Evolutionary conservation across 2,113 vertebrate species (phyloP).

Genomic region (Corythoichthys haematopterus): DNA sequence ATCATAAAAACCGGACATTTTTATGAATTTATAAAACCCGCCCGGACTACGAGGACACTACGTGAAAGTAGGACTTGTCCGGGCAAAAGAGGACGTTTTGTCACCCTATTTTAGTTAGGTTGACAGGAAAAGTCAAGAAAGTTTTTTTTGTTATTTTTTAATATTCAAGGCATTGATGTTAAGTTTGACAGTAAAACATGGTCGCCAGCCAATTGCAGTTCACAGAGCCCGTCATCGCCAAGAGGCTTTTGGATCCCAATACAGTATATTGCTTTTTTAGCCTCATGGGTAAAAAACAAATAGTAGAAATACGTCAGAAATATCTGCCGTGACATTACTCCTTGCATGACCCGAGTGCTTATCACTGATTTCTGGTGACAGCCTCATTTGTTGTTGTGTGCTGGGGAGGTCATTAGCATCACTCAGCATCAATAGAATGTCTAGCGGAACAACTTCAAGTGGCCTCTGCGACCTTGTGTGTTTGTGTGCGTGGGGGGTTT

Average conservation of each 20-base stretch:
- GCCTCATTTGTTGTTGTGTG: constrained; percentile 15
- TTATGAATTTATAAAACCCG: no score
- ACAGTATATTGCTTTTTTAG: background rate
- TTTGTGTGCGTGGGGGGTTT: background rate
- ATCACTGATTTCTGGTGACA: constrained; percentile 45
- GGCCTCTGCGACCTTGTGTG: constrained; percentile 1
- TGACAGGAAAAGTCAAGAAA: no score
- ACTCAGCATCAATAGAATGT: constrained; percentile 51
- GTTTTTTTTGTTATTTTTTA: no score
- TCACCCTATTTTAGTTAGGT: no score
- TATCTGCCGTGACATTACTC: constrained; percentile 7
- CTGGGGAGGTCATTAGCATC: constrained; percentile 48
- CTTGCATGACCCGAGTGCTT: background rate
- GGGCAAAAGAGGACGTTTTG: no score
- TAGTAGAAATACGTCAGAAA: constrained; percentile 7
- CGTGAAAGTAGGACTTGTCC: no score
- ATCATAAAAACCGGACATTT: no score
- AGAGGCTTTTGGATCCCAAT: background rate
- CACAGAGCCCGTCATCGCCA: background rate
- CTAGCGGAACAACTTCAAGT: constrained; percentile 18
- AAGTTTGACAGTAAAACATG: no score
- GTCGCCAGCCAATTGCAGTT: no score
- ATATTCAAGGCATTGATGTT: no score
- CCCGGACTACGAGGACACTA: no score
- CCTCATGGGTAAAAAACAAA: background rate